Evolutionary conservation across 2,888 invertebrate genomes (phyloP).

Genomic region (Athalia cordata): DNA sequence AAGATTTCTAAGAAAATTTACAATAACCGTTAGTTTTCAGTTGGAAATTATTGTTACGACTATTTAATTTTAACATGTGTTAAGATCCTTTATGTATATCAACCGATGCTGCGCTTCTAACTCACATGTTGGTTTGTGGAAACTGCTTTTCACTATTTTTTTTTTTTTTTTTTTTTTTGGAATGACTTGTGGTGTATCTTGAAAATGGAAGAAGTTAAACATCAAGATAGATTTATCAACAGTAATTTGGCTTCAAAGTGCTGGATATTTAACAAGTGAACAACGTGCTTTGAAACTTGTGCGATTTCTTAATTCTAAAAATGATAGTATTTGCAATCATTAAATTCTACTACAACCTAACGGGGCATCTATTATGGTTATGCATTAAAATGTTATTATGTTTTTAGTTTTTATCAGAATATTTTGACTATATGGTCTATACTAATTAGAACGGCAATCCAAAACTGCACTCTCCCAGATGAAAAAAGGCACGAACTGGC

Average conservation of each 20-base stretch:
- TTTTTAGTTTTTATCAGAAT: conserved; percentile 14
- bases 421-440: conserved; percentile 3
- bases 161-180: background rate
- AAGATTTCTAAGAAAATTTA: too few relatives aligned
- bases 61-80: too few relatives aligned
- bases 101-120: too few relatives aligned
- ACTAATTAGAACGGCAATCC: conserved; percentile 51
- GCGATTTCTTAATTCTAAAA: background rate
- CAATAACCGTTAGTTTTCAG: too few relatives aligned
- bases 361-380: background rate
- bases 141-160: background rate
- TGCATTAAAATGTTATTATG: background rate
- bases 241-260: too few relatives aligned
- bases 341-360: background rate
- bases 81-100: too few relatives aligned
- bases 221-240: conserved; percentile 3
- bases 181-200: background rate
- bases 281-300: background rate
- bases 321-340: too few relatives aligned
- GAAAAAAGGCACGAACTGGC: conserved; percentile 74
- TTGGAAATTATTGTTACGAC: too few relatives aligned
- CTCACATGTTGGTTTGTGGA: too few relatives aligned
- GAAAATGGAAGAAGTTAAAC: background rate
- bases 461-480: conserved; percentile 66
- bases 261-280: background rate